These are phyloP conservation scores for Dermolepida albohirtum DNA, from an alignment of 2,888 invertebrate species.

Conservation along the genomic window DNA sequence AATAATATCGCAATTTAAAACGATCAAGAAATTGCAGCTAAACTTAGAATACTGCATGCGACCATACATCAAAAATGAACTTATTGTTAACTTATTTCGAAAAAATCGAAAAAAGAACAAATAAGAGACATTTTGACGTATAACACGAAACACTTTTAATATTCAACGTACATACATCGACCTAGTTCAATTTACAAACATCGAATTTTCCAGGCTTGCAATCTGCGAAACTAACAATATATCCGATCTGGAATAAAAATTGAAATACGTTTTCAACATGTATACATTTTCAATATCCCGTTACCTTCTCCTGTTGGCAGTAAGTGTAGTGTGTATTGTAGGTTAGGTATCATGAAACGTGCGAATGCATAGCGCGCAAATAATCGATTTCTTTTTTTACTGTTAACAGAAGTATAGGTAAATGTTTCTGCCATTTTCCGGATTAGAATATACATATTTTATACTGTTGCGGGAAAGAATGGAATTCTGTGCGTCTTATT, in stretches of 20 bases:
- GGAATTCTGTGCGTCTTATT: background rate
- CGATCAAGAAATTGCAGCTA: no score
- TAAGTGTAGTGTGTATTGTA: constrained; percentile 4
- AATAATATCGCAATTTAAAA: no score
- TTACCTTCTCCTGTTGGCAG: background rate
- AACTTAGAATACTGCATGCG: no score
- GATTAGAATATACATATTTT: constrained; percentile 27
- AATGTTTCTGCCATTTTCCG: constrained; percentile 6
- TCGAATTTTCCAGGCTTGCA: constrained; percentile 13
- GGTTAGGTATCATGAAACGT: background rate
- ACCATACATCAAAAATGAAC: no score
- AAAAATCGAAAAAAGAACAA: no score
- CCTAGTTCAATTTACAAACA: background rate
- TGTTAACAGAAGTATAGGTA: background rate
- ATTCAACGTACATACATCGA: no score
- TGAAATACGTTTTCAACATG: constrained; percentile 11
- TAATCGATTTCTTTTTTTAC: constrained; percentile 6
- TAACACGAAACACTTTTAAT: no score
- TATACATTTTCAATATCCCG: constrained; percentile 14
- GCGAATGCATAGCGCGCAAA: background rate
- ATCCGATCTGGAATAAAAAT: constrained; percentile 7
- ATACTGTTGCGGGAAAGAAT: background rate
- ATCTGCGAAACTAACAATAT: background rate
- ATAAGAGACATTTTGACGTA: no score
- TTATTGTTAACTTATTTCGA: no score